These are phyloP conservation scores for Palythoa heliodiscus DNA, from an alignment of 92 coral and sea anemone species.

Conservation along the genomic window DNA sequence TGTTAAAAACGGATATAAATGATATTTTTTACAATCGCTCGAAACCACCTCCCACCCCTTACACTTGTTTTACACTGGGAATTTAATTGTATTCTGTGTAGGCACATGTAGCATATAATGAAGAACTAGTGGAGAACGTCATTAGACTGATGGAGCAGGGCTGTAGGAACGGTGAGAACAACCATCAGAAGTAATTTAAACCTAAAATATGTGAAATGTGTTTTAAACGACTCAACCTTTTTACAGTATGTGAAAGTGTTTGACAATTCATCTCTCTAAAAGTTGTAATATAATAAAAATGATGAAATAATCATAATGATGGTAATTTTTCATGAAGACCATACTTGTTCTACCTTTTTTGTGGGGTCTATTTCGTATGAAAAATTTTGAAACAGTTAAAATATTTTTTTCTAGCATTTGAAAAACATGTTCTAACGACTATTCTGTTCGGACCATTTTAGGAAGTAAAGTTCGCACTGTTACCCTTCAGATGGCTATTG, in stretches of 20 bases:
- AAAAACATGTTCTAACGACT: no score
- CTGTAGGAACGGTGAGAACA: conserved; percentile 77
- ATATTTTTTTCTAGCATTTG: no score
- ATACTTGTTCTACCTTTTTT: no score
- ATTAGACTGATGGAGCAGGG: conserved; percentile 91
- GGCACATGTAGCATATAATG: conserved; percentile 78
- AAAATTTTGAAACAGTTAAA: no score
- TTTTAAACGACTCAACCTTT: background rate
- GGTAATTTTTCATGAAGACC: no score
- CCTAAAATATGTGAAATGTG: background rate
- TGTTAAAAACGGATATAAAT: no score
- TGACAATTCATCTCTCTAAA: no score
- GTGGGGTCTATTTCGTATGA: no score
- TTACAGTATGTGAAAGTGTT: no score
- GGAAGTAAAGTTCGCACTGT: conserved; percentile 96
- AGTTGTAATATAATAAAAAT: no score
- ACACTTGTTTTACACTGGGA: background rate
- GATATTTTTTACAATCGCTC: background rate
- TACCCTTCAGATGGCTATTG: conserved; percentile 88
- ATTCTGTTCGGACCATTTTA: conserved; percentile 21
- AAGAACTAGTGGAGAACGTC: conserved; percentile 78
- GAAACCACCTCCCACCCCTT: background rate
- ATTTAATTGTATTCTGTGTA: conserved; percentile 20
- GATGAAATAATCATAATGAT: no score
- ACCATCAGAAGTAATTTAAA: background rate